Percentiles rank a stretch among this genome's conserved stretches.
phyloP scores from a whole-genome alignment of 2,113 vertebrate species.

The Oryzias woworae region DNA sequence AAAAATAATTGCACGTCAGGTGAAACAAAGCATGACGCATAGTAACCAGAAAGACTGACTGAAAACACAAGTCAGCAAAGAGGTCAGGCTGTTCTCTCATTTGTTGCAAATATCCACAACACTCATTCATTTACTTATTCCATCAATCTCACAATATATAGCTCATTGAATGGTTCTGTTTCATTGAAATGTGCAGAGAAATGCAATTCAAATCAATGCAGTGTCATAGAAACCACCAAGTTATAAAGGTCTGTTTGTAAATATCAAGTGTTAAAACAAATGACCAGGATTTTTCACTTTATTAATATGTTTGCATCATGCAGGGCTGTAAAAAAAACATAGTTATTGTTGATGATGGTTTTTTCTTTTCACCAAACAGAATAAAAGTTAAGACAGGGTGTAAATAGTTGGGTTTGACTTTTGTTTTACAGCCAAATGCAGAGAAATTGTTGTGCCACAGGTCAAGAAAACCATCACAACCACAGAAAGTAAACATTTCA shows the following conservation, averaged over 20 bases:
- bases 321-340: too few species aligned
- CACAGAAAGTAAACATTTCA: too few species aligned
- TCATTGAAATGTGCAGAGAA: neutral
- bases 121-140: slow-evolving; percentile 50
- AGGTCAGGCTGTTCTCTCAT: slow-evolving; percentile 75
- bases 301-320: too few species aligned
- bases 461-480: too few species aligned
- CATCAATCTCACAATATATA: slow-evolving; percentile 42
- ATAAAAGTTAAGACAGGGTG: neutral
- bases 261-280: too few species aligned
- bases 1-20: slow-evolving; percentile 87
- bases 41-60: slow-evolving; percentile 81
- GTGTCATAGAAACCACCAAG: neutral
- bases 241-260: neutral
- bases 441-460: too few species aligned
- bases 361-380: too few species aligned
- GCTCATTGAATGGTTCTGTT: slow-evolving; percentile 6
- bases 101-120: slow-evolving; percentile 57
- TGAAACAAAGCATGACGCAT: slow-evolving; percentile 82
- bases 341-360: too few species aligned
- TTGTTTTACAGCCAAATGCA: too few species aligned
- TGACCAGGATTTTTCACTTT: too few species aligned
- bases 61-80: slow-evolving; percentile 79
- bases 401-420: slow-evolving; percentile 39
- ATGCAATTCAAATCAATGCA: neutral